Base-by-base conservation (phyloP, 2,113 vertebrate genomes). In the Periophthalmodon schlosseri region DNA sequence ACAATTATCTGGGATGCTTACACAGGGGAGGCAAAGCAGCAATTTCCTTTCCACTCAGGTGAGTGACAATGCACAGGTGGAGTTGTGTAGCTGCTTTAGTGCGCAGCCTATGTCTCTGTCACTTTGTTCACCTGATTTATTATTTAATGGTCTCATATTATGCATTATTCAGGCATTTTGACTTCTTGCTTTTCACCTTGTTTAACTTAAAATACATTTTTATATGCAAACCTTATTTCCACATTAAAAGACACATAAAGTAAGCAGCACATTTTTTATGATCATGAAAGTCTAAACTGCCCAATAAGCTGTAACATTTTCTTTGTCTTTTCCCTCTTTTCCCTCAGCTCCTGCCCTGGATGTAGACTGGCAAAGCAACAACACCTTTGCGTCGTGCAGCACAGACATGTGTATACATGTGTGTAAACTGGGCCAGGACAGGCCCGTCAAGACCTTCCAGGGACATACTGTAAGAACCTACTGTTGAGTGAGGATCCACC, bases 1-100 rank as follows among this genome's bases (percentile, higher is more conserved):
- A 99, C 98, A 77, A 99, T 99, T 92, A 99, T 99, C 87, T 99
- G 98, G 98, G 98, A 99, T 78, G 98, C 97, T 78, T 97, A 99
- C 87, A 99, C 98, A 8, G 98, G 98, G 0, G 98, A 99, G 91
- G 98, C 97, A 50, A 99, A 99, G 88, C 98, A 99, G 60, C 98
- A 99, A 78, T 99, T 99, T 92, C 98, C 98, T 86, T 99, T 99
- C 91, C 98, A 99, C 93, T 99, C 97, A 81, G 98, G 97, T 99
- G 93, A 91, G 89, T 83, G 75, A 79, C 68, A 60, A 58, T 58
- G 11, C 50, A 54, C 47, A 4, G 5, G 47, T 50, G 14, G 16
- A 16, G 15, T 18, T 1, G 49, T 18, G 3, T 50, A 44, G 39
- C 39, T 44, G 39, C 39, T 39, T 39, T 39, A 39, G 36, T 39